Evolutionary conservation across 2,888 invertebrate species (phyloP).

Genomic region (Oasisia sp.): DNA sequence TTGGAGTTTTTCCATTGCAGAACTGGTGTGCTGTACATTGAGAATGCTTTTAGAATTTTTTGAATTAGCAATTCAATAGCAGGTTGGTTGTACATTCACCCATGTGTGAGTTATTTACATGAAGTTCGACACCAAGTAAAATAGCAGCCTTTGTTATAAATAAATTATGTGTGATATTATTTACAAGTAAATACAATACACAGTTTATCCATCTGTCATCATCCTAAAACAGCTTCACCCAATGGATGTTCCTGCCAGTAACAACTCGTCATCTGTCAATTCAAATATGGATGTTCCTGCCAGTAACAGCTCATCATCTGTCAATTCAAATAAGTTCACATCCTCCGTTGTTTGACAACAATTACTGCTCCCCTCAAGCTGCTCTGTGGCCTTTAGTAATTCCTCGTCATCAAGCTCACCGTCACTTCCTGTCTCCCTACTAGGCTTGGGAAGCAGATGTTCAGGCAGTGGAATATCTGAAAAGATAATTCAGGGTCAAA

Average conservation of each 20-base stretch:
- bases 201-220: background rate
- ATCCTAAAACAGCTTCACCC: background rate
- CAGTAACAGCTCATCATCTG: background rate
- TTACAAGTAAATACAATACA: background rate
- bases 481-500: background rate
- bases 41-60: too few relatives aligned
- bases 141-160: background rate
- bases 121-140: too few relatives aligned
- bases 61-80: too few relatives aligned
- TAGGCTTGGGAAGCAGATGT: background rate
- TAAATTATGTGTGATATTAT: background rate
- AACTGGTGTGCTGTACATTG: too few relatives aligned
- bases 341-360: background rate
- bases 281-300: background rate
- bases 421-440: background rate
- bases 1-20: too few relatives aligned
- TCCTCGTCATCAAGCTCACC: background rate
- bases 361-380: background rate
- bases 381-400: background rate
- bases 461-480: background rate
- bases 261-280: background rate
- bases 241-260: background rate
- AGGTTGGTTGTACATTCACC: too few relatives aligned
- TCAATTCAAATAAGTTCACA: background rate
- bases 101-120: too few relatives aligned